Base-by-base conservation (phyloP, 2,113 vertebrate species). In the Malurus elegans region DNA sequence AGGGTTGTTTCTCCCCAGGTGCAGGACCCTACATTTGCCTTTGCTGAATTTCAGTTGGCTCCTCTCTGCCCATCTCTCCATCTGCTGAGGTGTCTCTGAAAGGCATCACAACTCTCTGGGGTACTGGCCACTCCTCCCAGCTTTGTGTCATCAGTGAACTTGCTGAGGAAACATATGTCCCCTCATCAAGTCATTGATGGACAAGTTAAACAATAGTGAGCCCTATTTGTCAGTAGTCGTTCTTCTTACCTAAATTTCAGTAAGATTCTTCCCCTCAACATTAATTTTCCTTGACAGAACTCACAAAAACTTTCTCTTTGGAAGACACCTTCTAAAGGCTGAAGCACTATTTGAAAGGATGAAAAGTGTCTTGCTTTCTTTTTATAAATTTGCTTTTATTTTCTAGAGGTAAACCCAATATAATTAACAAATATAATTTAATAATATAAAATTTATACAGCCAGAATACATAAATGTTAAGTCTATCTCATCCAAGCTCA, bases 101-200 rank as follows among this genome's bases (percentile, higher is more conserved):
- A 25, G 61, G 24, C 40, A 54, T 20, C 61, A 34, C 7, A 47
- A 38, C 18, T 0, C n/a, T 47, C 38, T 40, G 61, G 19, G n/a
- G 2, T 34, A 31, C 26, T 0, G 1, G 12, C 20, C 20, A 18
- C n/a, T 2, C 61, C 24, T 82, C 9, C 13, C 40, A 34, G 29
- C 9, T 75, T 67, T 47, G 24, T 61, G 40, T 23, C 2, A 10
- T 15, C 61, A 34, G 4, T 19, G 20, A 54, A 26, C 14, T 4
- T 34, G 17, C 38, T 67, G 45, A 74, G n/a, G 16, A n/a, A 14
- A 24, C 7, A 2, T 25, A 38, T 61, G 47, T 9, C 17, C 1
- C 34, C 34, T 69, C 25, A 75, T 40, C 1, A 54, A 61, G 1
- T 26, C 24, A 26, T 9, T 34, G 17, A 61, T 31, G 40, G 34